These are phyloP conservation scores for Gobio gobio DNA, from an alignment of 2,113 vertebrate genomes.

Conservation along the genomic window DNA sequence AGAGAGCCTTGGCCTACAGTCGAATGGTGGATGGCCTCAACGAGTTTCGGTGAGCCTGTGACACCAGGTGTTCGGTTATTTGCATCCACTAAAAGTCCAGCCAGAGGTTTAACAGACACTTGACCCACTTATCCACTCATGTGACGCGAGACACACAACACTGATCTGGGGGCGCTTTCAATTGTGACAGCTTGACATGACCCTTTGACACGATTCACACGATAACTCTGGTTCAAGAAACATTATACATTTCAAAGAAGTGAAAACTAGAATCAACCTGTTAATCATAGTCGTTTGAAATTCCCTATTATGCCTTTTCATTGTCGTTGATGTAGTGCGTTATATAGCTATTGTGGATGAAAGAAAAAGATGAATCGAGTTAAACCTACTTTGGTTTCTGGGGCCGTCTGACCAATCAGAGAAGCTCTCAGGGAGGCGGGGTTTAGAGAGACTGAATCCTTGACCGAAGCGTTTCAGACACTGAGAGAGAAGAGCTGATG, in stretches of 20 bases:
- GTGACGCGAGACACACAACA: conserved; percentile 17
- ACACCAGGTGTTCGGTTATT: conserved; percentile 37
- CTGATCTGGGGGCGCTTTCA: conserved; percentile 31
- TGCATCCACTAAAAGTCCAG: neutral
- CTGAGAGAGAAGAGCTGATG: too few species aligned
- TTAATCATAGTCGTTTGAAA: neutral
- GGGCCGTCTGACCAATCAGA: too few species aligned
- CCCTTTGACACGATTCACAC: neutral
- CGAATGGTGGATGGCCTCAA: conserved; percentile 97
- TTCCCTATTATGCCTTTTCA: neutral
- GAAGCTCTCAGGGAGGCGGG: too few species aligned
- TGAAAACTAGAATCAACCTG: neutral
- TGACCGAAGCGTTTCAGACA: too few species aligned
- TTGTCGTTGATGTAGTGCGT: too few species aligned
- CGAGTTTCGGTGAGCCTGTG: conserved; percentile 88
- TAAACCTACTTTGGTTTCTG: too few species aligned
- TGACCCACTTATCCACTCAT: conserved; percentile 36
- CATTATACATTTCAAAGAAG: neutral
- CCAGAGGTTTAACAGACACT: conserved; percentile 29
- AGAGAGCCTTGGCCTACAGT: conserved; percentile 91
- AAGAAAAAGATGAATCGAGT: too few species aligned
- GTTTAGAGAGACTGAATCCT: too few species aligned
- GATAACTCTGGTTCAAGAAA: neutral
- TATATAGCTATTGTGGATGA: too few species aligned
- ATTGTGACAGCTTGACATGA: neutral